Evolutionary conservation across 2,797 vertebrate species (phyloP), one percentile per base, ranked within the genome.

Genomic region (Gymnocypris eckloni): DNA sequence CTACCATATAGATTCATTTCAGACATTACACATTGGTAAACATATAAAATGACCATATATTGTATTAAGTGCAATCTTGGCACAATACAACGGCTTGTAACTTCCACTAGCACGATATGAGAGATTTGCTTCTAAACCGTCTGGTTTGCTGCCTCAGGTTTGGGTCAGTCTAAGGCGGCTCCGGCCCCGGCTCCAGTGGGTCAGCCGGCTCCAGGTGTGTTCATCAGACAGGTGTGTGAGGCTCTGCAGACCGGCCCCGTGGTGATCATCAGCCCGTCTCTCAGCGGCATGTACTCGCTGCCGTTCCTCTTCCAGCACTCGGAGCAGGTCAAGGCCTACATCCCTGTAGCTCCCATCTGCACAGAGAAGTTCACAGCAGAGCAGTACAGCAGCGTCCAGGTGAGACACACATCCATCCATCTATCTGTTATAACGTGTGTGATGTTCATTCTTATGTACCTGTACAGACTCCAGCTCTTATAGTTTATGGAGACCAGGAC

Each of bases 211-310:
- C 96, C 98, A 0, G 95, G 93, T 0, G 86, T 86, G 2, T 99
- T 98, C 90, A 94, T 99, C 88, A 95, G 93, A 66, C 94, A 94
- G 0, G 95, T 99, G 90, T 95, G 92, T 11, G 96, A 97, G 79
- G 92, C 91, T 71, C 93, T 99, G 91, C 73, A 92, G 67, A 91
- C 97, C 86, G 94, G 91, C 12, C 92, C 95, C 0, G 96, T 93
- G 0, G 98, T 97, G 89, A 91, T 99, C 91, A 91, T 99, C 93
- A 99, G 98, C 91, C 98, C 98, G 0, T 99, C 98, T 0, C 93
- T 99, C 89, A 99, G 98, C 0, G 98, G 98, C 89, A 98, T 98
- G 97, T 99, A 99, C 91, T 97, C 98, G 0, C 95, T 99, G 82
- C 97, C 98, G 4, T 97, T 98, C 94, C 95, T 99, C 82, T 90